Conservation (phyloP, 2,113 vertebrate genomes). For the Hemichromis elongatus region DNA sequence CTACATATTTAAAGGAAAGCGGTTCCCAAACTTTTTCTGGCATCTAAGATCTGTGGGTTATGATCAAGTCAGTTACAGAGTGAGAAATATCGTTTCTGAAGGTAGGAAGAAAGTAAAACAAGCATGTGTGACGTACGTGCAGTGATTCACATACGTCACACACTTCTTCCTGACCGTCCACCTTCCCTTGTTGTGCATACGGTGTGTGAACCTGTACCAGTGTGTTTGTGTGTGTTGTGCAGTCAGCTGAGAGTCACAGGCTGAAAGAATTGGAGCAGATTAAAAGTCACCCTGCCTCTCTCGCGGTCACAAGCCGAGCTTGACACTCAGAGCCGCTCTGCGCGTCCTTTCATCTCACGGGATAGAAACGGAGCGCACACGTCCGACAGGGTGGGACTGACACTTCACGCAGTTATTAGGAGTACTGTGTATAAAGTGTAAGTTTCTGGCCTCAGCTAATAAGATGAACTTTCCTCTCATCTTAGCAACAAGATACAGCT, state of each 20-base stretch:
- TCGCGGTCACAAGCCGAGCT: background rate
- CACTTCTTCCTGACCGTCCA: background rate
- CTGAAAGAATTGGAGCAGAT: slow-evolving; percentile 61
- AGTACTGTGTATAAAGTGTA: background rate
- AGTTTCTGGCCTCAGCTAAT: background rate
- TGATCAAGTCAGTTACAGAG: background rate
- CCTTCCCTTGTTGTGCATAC: background rate
- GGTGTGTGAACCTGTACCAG: background rate
- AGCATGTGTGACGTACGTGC: accelerated
- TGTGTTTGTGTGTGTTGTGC: background rate
- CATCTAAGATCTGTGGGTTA: background rate
- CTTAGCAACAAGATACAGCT: accelerated
- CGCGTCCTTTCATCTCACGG: slow-evolving; percentile 39
- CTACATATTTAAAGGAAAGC: background rate
- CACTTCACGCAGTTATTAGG: slow-evolving; percentile 31
- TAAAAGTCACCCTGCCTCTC: slow-evolving; percentile 42
- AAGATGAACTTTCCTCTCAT: background rate
- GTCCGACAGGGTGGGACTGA: background rate
- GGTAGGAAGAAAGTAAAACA: background rate
- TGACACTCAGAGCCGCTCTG: slow-evolving; percentile 10
- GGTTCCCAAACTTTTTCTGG: background rate
- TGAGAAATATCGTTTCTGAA: background rate
- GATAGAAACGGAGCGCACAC: background rate
- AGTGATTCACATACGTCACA: accelerated
- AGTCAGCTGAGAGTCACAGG: slow-evolving; percentile 64